phyloP scores from a whole-genome alignment of 2,113 vertebrate species.

The Lanius collurio region DNA sequence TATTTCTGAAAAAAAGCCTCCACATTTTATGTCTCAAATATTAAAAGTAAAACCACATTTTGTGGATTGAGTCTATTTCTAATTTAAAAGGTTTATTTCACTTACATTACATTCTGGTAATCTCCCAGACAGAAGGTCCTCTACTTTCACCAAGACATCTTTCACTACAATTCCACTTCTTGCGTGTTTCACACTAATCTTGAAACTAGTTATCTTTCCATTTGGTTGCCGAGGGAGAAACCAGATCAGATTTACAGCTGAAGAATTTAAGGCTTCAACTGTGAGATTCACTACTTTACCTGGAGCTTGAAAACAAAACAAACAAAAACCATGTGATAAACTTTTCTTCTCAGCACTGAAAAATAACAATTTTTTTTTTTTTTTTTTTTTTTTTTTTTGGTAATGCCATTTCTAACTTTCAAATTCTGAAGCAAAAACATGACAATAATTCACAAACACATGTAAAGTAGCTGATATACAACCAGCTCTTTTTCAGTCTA shows the following conservation, averaged over 20 bases:
- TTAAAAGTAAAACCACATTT: not conserved
- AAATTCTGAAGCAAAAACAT: no score
- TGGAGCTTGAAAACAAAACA: constrained; percentile 80
- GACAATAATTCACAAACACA: not conserved
- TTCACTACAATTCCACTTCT: constrained; percentile 85
- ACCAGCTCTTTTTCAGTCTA: not conserved
- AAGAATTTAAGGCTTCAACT: constrained; percentile 87
- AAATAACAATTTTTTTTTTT: not conserved
- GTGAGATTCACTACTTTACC: constrained; percentile 94
- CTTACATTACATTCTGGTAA: constrained; percentile 94
- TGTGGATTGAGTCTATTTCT: not conserved
- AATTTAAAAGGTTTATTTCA: constrained; percentile 19
- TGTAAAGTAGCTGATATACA: not conserved
- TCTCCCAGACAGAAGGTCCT: constrained; percentile 86
- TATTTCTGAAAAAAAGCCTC: not conserved
- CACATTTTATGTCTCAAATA: not conserved
- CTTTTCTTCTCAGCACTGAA: not conserved
- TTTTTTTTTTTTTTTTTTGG: not conserved
- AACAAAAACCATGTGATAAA: constrained; percentile 16
- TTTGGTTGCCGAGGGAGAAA: constrained; percentile 92
- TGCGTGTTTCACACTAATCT: constrained; percentile 91
- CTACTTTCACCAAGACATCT: constrained; percentile 86
- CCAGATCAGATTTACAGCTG: constrained; percentile 90
- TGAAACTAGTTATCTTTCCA: constrained; percentile 94
- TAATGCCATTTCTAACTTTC: no score